Evolutionary conservation across 2,888 invertebrate genomes (phyloP).

Genomic region (Pheosia tremula): DNA sequence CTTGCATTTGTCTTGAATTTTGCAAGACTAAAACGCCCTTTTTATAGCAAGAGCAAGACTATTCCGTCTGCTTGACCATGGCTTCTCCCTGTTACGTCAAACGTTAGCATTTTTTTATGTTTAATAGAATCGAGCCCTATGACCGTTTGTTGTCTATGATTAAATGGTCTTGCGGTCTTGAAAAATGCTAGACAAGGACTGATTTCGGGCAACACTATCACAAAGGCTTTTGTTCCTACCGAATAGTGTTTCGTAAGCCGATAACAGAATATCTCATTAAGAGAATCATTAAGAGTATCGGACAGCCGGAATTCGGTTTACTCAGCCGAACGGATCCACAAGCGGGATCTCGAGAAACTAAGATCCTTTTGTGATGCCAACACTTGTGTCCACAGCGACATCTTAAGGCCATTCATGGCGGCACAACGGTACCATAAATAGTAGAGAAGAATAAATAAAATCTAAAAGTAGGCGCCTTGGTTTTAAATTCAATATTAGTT

Average conservation of each 20-base stretch:
- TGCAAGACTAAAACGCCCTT: no score
- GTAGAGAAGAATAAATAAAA: constrained; percentile 6
- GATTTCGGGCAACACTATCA: constrained; percentile 13
- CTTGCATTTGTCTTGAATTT: no score
- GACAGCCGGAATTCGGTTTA: constrained; percentile 64
- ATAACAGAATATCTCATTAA: constrained; percentile 62
- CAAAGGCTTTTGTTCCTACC: constrained; percentile 32
- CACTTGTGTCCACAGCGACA: constrained; percentile 68
- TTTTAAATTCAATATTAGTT: not conserved
- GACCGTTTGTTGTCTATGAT: no score
- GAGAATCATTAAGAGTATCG: constrained; percentile 59
- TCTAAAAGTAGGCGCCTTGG: not conserved
- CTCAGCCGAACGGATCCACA: constrained; percentile 54
- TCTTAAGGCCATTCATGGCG: constrained; percentile 42
- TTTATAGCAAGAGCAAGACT: no score
- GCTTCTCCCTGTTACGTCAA: no score
- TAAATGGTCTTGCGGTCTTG: no score
- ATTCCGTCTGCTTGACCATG: no score
- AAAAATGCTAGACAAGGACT: no score
- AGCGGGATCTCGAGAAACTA: constrained; percentile 56
- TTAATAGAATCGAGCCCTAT: no score
- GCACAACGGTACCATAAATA: constrained; percentile 29
- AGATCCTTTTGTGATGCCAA: constrained; percentile 65
- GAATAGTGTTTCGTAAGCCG: constrained; percentile 47
- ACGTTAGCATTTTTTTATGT: no score